phyloP scores from a whole-genome alignment of 1,140 invertebrate species.

The Hyles vespertilio region DNA sequence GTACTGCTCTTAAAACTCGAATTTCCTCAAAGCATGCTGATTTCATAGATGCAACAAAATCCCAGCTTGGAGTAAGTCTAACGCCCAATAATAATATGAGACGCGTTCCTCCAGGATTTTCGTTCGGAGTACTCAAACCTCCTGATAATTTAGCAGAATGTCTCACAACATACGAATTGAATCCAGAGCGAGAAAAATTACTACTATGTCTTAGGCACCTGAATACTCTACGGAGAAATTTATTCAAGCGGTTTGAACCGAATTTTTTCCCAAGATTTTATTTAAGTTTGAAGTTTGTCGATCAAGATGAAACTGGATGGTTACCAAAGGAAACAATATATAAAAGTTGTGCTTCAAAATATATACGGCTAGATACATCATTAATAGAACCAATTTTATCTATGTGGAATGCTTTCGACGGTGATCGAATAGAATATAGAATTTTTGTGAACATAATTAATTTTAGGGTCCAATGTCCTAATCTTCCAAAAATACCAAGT shows the following conservation, averaged over 20 bases:
- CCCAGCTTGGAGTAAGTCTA: slow-evolving; percentile 33
- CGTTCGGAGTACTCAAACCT: slow-evolving; percentile 44
- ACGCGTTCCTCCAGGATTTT: slow-evolving; percentile 39
- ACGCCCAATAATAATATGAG: slow-evolving; percentile 51
- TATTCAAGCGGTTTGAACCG: slow-evolving; percentile 29
- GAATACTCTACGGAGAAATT: slow-evolving; percentile 41
- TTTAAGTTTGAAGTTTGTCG: slow-evolving; percentile 38
- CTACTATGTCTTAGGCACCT: slow-evolving; percentile 40
- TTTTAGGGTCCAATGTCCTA: slow-evolving; percentile 14
- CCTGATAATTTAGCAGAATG: slow-evolving; percentile 21
- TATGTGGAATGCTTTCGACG: slow-evolving; percentile 28
- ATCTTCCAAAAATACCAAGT: slow-evolving; percentile 28
- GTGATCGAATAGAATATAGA: slow-evolving; percentile 28
- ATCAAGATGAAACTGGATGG: slow-evolving; percentile 37
- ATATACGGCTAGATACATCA: slow-evolving; percentile 21
- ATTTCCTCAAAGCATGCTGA: slow-evolving; percentile 39
- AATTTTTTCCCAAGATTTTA: slow-evolving; percentile 40
- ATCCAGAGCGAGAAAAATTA: slow-evolving; percentile 36
- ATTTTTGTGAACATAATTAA: slow-evolving; percentile 26
- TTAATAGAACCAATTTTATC: slow-evolving; percentile 30
- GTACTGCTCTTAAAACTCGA: slow-evolving; percentile 16
- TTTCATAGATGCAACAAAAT: slow-evolving; percentile 24
- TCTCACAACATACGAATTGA: slow-evolving; percentile 35
- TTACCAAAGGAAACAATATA: slow-evolving; percentile 34
- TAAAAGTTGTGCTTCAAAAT: slow-evolving; percentile 18